These are phyloP conservation scores for Drosophila mettleri DNA, from an alignment of 2,888 invertebrate genomes.

Conservation along the genomic window DNA sequence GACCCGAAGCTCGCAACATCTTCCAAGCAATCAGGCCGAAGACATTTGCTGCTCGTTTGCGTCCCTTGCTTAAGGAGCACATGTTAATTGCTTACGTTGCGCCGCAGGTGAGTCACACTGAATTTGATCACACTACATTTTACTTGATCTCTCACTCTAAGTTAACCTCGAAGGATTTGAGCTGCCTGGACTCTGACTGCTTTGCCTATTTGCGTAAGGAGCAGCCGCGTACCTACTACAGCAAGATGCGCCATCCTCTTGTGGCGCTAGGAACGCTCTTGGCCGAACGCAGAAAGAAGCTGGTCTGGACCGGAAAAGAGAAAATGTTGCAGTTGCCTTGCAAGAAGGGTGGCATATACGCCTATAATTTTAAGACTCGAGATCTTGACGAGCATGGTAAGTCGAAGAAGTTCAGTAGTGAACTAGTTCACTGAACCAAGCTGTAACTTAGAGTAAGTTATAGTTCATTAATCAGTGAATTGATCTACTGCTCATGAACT, in stretches of 20 bases:
- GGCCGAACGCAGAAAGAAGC: background rate
- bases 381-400: conserved; percentile 48
- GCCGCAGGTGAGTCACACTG: conserved; percentile 35
- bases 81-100: conserved; percentile 54
- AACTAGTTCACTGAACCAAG: background rate
- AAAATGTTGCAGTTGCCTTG: conserved; percentile 29
- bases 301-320: conserved; percentile 5
- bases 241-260: conserved; percentile 50
- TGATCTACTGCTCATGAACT: background rate
- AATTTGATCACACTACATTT: background rate
- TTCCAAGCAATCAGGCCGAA: conserved; percentile 30
- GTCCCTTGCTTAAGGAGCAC: conserved; percentile 17
- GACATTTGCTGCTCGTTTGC: conserved; percentile 34
- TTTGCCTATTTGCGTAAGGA: conserved; percentile 38
- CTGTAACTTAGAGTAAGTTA: too few relatives aligned
- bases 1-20: conserved; percentile 12
- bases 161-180: conserved; percentile 56
- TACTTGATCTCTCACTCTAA: background rate
- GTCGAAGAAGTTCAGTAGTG: background rate
- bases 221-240: conserved; percentile 42
- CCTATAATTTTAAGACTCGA: conserved; percentile 36
- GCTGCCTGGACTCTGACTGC: conserved; percentile 44
- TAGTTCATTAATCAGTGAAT: background rate
- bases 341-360: conserved; percentile 23
- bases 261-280: conserved; percentile 20